Base-by-base conservation (phyloP, 1,140 invertebrate species). In the Heliothis virescens region DNA sequence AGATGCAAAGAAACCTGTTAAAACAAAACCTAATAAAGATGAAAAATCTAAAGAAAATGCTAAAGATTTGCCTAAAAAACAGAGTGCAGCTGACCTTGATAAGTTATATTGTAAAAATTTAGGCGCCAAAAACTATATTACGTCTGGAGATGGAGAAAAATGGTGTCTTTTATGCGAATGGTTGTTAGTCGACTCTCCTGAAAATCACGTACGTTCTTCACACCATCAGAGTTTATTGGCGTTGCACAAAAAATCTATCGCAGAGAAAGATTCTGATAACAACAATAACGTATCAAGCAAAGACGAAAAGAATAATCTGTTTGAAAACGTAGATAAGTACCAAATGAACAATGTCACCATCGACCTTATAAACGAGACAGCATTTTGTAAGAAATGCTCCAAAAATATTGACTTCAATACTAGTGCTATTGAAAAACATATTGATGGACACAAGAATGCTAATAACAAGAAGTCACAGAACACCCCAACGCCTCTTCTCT, bases 321-420 rank as follows among this genome's bases (percentile, higher is more conserved):
- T 79, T 11, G 80, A 83, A 59, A 69, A 41, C 3, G 47, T 82
- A 47, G 11, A 29, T 26, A 73, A 72, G 29, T 81, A 83, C 41
- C 83, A 86, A 55, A 75, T 82, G 59, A 84, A 85, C 18, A 34
- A 81, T 59, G 81, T 88, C n/a, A 59, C 79, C 10, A 76, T 88
- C 12, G 79, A 88, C 53, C 82, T 84, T n/a, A 73, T 82, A 18
- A 74, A 59, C 21, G 60, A 75, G 26, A 80, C 48, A 0, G 87
- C 83, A 0, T 52, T 69, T 12, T 88, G 86, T 50, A 85, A 82
- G 67, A 84, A 76, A 53, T 88, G 86, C 77, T 81, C 80, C 3
- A 82, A 60, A 29, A 67, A 16, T 59, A 18, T 88, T 26, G 63
- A 83, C 60, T 85, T 84, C 15, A 53, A 82, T 59, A 69, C 12